Evolutionary conservation across 2,888 invertebrate species (phyloP).

Genomic region (Cephonodes hylas): DNA sequence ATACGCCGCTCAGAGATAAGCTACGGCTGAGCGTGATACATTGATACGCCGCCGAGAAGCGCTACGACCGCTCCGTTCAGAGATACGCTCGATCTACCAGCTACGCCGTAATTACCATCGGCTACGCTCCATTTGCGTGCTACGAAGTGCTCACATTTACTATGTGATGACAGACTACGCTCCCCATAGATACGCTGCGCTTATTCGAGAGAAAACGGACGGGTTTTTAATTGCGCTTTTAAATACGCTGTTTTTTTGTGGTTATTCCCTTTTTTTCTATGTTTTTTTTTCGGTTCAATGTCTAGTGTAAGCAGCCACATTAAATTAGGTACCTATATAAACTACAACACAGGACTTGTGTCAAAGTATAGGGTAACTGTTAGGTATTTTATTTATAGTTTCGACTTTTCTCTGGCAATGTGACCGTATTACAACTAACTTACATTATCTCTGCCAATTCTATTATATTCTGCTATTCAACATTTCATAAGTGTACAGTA

Average conservation of each 20-base stretch:
- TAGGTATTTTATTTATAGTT: too few relatives aligned
- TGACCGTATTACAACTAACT: too few relatives aligned
- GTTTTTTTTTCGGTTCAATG: neutral
- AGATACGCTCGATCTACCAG: neutral
- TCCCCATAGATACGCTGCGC: neutral
- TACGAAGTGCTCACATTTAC: neutral
- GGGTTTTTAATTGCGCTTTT: neutral
- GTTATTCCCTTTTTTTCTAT: too few relatives aligned
- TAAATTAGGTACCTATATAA: too few relatives aligned
- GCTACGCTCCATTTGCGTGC: constrained; percentile 1
- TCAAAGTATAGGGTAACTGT: too few relatives aligned
- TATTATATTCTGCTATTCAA: too few relatives aligned
- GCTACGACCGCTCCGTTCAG: neutral
- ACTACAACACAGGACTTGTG: too few relatives aligned
- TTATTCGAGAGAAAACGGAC: neutral
- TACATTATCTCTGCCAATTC: too few relatives aligned
- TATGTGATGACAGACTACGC: neutral
- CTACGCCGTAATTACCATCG: neutral
- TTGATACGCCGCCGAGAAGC: neutral
- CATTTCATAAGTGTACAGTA: too few relatives aligned
- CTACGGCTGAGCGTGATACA: neutral
- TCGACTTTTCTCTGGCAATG: too few relatives aligned
- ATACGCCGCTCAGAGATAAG: neutral
- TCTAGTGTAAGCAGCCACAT: too few relatives aligned
- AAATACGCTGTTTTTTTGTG: too few relatives aligned